Percentiles rank a stretch among this genome's conserved stretches.
Evolutionary conservation across 2,797 vertebrate genomes (phyloP).

Genomic region (Alcedo atthis): DNA sequence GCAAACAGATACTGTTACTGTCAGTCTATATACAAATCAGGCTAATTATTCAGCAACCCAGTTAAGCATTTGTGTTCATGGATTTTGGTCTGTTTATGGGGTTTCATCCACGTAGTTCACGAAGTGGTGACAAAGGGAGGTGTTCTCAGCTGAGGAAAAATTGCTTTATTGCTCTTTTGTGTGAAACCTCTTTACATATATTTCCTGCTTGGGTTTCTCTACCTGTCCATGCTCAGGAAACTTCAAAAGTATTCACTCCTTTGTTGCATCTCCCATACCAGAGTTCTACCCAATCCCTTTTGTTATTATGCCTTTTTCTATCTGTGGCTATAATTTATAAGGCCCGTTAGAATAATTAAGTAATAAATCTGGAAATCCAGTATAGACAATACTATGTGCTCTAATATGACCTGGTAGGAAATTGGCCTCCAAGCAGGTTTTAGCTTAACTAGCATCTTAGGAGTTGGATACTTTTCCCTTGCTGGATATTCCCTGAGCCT

Average conservation of each 20-base stretch:
- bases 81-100: not conserved
- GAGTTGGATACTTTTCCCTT: not conserved
- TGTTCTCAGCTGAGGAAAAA: not conserved
- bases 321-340: not conserved
- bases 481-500: not conserved
- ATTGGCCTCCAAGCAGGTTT: not conserved
- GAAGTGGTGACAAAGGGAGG: not conserved
- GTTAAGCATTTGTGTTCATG: not conserved
- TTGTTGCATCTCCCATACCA: not conserved
- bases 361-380: not conserved
- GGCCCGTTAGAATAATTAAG: not conserved
- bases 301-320: not conserved
- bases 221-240: not conserved
- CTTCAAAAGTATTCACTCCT: accelerated
- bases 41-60: not conserved
- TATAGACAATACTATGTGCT: not conserved
- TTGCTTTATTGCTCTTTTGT: not conserved
- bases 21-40: not conserved
- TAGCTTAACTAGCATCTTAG: not conserved
- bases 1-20: not conserved
- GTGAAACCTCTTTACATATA: not conserved
- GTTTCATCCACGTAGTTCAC: not conserved
- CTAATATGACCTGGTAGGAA: not conserved
- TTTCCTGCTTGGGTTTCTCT: not conserved
- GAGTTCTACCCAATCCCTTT: not conserved